A percentile compares a stretch with the other conserved stretches of the same genome.
Evolutionary conservation across 1,140 invertebrate species (phyloP).

Genomic region (Habropoda laboriosa): DNA sequence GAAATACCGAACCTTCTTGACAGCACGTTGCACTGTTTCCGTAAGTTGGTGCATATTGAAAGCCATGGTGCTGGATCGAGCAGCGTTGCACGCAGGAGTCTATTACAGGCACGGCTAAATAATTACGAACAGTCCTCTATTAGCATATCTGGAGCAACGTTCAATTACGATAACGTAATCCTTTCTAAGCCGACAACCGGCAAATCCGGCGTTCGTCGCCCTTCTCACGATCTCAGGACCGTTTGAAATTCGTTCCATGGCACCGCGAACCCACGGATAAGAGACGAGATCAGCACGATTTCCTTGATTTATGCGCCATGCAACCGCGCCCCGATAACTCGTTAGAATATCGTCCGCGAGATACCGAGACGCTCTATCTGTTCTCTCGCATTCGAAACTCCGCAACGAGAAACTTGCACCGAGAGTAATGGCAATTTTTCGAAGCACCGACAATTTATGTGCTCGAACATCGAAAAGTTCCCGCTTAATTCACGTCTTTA

Average conservation of each 20-base stretch:
- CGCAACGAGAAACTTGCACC: no score
- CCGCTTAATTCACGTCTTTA: no score
- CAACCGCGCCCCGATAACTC: slow-evolving; percentile 20
- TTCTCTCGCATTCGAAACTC: no score
- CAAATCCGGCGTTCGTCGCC: slow-evolving; percentile 5
- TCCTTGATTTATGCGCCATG: slow-evolving; percentile 33
- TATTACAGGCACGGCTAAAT: slow-evolving; percentile 17
- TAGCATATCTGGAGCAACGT: slow-evolving; percentile 46
- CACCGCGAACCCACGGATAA: background rate
- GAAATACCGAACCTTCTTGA: no score
- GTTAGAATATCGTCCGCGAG: slow-evolving; percentile 14
- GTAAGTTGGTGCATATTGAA: background rate
- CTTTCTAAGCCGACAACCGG: background rate
- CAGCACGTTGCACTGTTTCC: no score
- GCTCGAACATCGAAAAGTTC: no score
- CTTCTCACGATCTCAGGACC: slow-evolving; percentile 24
- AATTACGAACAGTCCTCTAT: slow-evolving; percentile 24
- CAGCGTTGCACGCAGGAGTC: background rate
- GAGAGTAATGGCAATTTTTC: no score
- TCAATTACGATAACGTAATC: slow-evolving; percentile 53
- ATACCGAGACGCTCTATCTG: background rate
- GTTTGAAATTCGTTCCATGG: background rate
- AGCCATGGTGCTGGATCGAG: background rate
- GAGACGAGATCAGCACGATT: slow-evolving; percentile 30
- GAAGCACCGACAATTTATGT: no score